Percentiles rank a stretch among this genome's conserved stretches.
These are phyloP conservation scores for Cybosia mesomella DNA, from an alignment of 2,888 invertebrate genomes.

Conservation along the genomic window DNA sequence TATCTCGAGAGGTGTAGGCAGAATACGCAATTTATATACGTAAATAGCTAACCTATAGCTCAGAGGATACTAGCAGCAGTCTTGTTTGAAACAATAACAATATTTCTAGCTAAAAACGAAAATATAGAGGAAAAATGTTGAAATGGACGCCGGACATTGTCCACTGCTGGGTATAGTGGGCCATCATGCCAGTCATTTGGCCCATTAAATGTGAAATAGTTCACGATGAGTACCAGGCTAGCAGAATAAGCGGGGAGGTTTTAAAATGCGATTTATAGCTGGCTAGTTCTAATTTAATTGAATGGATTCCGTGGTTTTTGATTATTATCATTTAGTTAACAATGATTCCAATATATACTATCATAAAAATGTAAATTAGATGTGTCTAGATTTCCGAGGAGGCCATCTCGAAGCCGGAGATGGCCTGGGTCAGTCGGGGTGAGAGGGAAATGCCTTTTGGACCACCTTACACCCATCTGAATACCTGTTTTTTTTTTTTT, in stretches of 20 bases:
- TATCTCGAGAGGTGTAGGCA: no score
- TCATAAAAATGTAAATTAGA: no score
- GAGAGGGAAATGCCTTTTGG: no score
- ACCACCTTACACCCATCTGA: no score
- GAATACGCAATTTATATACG: no score
- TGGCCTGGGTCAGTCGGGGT: no score
- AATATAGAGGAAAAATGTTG: constrained; percentile 77
- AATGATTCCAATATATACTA: no score
- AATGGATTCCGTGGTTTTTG: constrained; percentile 15
- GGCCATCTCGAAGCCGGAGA: no score
- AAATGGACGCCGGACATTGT: constrained; percentile 67
- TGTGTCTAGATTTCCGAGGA: no score
- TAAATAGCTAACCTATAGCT: no score
- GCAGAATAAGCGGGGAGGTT: constrained; percentile 57
- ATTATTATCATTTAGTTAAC: background rate
- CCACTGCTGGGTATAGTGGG: constrained; percentile 69
- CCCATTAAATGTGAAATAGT: constrained; percentile 84
- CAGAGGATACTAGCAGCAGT: constrained; percentile 14
- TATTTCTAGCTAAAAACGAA: constrained; percentile 75
- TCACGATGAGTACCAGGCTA: constrained; percentile 55
- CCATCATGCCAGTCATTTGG: constrained; percentile 79
- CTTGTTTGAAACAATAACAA: constrained; percentile 68
- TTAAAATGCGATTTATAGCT: constrained; percentile 73
- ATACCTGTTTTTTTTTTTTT: no score
- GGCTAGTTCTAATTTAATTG: constrained; percentile 40